Conservation (phyloP, 2,888 invertebrate genomes). For the Rhabditoides inermis region DNA sequence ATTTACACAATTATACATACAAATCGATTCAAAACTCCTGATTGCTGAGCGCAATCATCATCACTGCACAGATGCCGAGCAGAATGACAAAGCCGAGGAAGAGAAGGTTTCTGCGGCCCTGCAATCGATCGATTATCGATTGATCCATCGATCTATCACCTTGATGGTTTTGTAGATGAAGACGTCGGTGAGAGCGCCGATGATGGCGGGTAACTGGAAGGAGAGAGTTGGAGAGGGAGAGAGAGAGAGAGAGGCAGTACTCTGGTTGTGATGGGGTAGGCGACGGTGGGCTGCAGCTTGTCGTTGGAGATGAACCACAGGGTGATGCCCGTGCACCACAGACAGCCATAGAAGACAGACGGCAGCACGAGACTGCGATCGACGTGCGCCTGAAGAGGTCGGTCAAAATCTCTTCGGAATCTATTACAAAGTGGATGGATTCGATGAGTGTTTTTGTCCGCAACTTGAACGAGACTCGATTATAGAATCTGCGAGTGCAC, state of each 20-base stretch:
- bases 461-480: too few relatives aligned
- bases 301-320: slow-evolving; percentile 57
- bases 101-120: slow-evolving; percentile 28
- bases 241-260: slow-evolving; percentile 8
- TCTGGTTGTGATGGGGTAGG: slow-evolving; percentile 57
- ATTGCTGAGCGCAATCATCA: slow-evolving; percentile 42
- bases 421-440: too few relatives aligned
- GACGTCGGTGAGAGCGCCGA: slow-evolving; percentile 41
- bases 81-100: slow-evolving; percentile 22
- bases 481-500: too few relatives aligned
- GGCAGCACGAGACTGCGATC: slow-evolving; percentile 33
- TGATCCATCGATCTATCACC: slow-evolving; percentile 9
- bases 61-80: slow-evolving; percentile 38
- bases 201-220: slow-evolving; percentile 41
- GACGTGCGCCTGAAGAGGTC: slow-evolving; percentile 17
- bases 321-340: slow-evolving; percentile 49
- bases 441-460: too few relatives aligned
- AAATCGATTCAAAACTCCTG: slow-evolving; percentile 18
- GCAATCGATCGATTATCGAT: slow-evolving; percentile 2
- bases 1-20: too few relatives aligned
- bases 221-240: not conserved
- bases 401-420: slow-evolving; percentile 6
- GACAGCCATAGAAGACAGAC: slow-evolving; percentile 35
- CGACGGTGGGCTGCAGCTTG: slow-evolving; percentile 55
- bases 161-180: slow-evolving; percentile 35